phyloP scores from a whole-genome alignment of 2,888 invertebrate species.

The Entomobrya multifasciata region DNA sequence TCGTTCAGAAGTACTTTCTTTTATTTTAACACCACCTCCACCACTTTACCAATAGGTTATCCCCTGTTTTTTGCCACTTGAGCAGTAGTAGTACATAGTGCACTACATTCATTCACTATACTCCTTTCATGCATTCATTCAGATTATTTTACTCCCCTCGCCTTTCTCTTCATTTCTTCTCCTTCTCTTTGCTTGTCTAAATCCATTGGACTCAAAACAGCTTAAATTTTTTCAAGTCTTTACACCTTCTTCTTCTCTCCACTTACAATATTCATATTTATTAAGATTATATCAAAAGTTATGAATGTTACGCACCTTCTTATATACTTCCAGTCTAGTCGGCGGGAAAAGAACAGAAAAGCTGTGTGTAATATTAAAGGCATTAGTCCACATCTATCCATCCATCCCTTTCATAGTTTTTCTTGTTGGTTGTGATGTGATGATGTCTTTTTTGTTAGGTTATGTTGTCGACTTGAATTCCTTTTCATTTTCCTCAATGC shows the following conservation, averaged over 20 bases:
- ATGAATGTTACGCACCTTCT: not conserved
- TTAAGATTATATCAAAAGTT: not conserved
- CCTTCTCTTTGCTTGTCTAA: conserved; percentile 51
- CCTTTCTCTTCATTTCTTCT: conserved; percentile 45
- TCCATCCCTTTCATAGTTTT: too few relatives aligned
- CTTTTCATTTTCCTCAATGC: conserved; percentile 49
- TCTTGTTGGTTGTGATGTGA: too few relatives aligned
- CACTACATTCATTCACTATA: too few relatives aligned
- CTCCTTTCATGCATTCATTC: conserved; percentile 38
- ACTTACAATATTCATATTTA: conserved; percentile 43
- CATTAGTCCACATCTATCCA: conserved; percentile 49
- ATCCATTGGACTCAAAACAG: conserved; percentile 63
- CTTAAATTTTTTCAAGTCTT: conserved; percentile 59
- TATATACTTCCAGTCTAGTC: not conserved
- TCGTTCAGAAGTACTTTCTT: conserved; percentile 60
- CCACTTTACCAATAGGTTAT: conserved; percentile 21
- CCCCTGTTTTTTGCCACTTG: conserved; percentile 29
- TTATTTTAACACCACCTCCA: conserved; percentile 56
- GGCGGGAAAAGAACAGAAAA: not conserved
- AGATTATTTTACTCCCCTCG: conserved; percentile 57
- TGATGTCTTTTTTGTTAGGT: too few relatives aligned
- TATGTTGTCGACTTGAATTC: conserved; percentile 19
- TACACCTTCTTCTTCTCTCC: conserved; percentile 33
- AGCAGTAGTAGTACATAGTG: not conserved
- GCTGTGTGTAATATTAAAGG: conserved; percentile 55